Conservation (phyloP, 1,140 invertebrate genomes). For the Ips typographus region DNA sequence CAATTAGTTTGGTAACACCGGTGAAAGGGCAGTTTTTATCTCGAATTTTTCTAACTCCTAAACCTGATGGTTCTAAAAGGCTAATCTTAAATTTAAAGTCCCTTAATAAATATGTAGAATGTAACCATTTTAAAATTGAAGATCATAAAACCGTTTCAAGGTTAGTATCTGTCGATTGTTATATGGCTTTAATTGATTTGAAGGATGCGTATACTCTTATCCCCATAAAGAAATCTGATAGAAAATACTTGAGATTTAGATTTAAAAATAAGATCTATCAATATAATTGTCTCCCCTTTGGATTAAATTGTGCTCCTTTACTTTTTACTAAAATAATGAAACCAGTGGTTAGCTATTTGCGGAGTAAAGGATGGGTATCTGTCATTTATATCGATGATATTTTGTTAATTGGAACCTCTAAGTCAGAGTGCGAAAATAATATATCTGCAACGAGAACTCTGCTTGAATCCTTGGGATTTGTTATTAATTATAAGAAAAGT, state of each 20-base stretch:
- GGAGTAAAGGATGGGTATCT: constrained; percentile 19
- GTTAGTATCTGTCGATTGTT: constrained; percentile 37
- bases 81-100: constrained; percentile 46
- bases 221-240: constrained; percentile 4
- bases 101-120: constrained; percentile 42
- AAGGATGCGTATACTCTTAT: constrained; percentile 45
- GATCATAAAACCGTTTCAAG: constrained; percentile 16
- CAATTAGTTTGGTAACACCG: too few relatives aligned
- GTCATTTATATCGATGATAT: not conserved
- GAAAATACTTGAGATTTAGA: constrained; percentile 40
- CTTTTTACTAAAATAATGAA: constrained; percentile 39
- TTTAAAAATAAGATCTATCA: constrained; percentile 40
- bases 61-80: constrained; percentile 39
- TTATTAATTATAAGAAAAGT: constrained; percentile 24
- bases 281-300: constrained; percentile 38
- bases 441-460: constrained; percentile 12
- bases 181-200: constrained; percentile 42
- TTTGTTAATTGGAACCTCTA: constrained; percentile 20
- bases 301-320: constrained; percentile 32
- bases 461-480: constrained; percentile 16
- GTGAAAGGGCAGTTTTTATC: constrained; percentile 36
- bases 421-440: not conserved
- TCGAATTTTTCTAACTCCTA: constrained; percentile 41
- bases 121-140: constrained; percentile 39
- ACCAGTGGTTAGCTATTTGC: constrained; percentile 21